Percentiles rank a stretch among this genome's conserved stretches.
phyloP scores from a whole-genome alignment of 2,888 invertebrate species.

The Spatulosminthurus flaviceps region DNA sequence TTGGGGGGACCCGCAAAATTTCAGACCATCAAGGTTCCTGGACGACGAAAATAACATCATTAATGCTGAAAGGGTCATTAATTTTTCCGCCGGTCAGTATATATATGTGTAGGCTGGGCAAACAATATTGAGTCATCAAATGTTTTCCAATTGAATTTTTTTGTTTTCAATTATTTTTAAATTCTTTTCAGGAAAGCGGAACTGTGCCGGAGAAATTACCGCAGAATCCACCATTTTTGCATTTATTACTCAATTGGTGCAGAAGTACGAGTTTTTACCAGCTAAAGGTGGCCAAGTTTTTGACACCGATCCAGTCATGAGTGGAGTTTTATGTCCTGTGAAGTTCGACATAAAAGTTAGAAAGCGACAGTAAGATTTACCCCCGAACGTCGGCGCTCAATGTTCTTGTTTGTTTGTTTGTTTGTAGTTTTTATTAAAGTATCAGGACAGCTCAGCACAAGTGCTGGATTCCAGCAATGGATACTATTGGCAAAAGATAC shows the following conservation, averaged over 20 bases:
- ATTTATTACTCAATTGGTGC: conserved; percentile 26
- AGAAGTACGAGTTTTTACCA: conserved; percentile 20
- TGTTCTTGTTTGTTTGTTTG: no score
- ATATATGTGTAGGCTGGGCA: no score
- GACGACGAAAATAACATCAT: conserved; percentile 12
- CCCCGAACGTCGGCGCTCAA: no score
- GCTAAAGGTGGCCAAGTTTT: neutral
- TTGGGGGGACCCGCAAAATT: conserved; percentile 42
- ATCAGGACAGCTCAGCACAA: no score
- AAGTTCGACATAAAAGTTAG: neutral
- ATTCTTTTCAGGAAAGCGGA: conserved; percentile 13
- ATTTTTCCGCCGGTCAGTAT: conserved; percentile 21
- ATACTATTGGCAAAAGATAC: no score
- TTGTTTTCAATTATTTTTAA: neutral
- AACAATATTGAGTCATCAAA: no score
- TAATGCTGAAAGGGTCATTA: conserved; percentile 26
- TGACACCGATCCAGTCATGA: neutral
- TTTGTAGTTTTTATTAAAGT: no score
- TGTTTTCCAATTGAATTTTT: no score
- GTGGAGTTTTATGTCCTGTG: neutral
- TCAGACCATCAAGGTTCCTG: conserved; percentile 32
- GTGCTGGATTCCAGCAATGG: no score
- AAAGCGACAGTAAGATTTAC: neutral
- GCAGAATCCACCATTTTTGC: conserved; percentile 24
- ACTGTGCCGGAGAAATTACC: conserved; percentile 29